A percentile compares a stretch with the other conserved stretches of the same genome.
Evolutionary conservation across 2,113 vertebrate genomes (phyloP).

Genomic region (Pseudolaguvia tuberculata): DNA sequence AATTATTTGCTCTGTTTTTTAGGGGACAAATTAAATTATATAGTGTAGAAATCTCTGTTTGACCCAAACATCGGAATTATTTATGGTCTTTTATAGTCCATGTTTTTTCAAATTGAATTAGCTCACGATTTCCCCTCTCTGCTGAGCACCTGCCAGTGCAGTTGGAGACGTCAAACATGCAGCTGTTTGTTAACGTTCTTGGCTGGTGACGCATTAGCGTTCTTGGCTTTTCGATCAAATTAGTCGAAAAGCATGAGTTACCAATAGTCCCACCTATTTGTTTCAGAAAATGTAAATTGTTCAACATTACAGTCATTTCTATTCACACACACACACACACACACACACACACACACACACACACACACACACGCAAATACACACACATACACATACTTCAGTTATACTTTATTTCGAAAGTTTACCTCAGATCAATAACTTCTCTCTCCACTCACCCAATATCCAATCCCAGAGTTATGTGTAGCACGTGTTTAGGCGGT

Average conservation of each 20-base stretch:
- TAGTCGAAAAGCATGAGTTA: slow-evolving; percentile 1
- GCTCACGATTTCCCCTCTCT: not conserved
- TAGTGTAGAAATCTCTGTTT: not conserved
- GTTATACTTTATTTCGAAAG: not conserved
- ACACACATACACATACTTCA: not conserved
- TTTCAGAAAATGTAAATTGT: slow-evolving; percentile 2
- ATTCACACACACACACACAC: not conserved
- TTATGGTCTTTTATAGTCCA: slow-evolving; percentile 1
- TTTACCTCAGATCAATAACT: not conserved
- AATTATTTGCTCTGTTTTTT: no score
- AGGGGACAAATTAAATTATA: not conserved
- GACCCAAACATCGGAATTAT: not conserved
- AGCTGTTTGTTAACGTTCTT: slow-evolving; percentile 9
- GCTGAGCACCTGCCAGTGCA: not conserved
- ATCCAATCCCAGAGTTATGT: not conserved
- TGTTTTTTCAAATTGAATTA: slow-evolving; percentile 9
- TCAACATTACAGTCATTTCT: not conserved
- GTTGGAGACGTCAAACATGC: not conserved
- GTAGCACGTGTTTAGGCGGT: not conserved
- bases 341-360: not conserved
- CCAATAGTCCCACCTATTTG: no score
- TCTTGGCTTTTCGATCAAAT: slow-evolving; percentile 18
- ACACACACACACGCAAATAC: no score
- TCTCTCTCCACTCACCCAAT: not conserved
- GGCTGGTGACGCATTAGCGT: not conserved